These are phyloP conservation scores for Columba guinea DNA, from an alignment of 2,797 vertebrate genomes.

Conservation along the genomic window DNA sequence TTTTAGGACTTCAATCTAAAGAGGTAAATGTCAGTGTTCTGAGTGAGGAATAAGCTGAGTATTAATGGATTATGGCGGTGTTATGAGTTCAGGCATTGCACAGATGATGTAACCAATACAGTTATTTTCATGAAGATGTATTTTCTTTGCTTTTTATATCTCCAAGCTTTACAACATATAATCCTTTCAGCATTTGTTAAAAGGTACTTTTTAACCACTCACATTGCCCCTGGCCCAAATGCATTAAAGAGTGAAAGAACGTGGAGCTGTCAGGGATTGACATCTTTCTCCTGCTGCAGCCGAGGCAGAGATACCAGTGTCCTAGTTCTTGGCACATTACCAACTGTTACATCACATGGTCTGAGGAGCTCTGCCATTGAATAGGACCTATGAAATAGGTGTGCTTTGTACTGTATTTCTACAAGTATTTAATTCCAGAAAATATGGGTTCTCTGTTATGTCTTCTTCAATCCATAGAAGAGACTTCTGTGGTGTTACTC, in stretches of 20 bases:
- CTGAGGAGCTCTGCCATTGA: neutral
- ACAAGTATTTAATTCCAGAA: neutral
- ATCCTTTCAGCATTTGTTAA: conserved; percentile 18
- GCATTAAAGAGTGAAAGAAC: conserved; percentile 35
- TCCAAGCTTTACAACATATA: neutral
- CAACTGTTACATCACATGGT: neutral
- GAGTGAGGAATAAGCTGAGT: neutral
- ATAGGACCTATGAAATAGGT: neutral
- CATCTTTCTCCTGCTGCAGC: neutral
- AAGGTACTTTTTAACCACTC: conserved; percentile 4
- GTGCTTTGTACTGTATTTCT: neutral
- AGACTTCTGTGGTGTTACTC: neutral
- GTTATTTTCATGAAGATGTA: conserved; percentile 5
- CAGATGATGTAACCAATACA: conserved; percentile 16
- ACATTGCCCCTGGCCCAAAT: conserved; percentile 6
- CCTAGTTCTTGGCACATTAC: neutral
- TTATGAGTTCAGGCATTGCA: neutral
- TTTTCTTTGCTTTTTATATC: neutral
- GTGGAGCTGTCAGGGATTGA: neutral
- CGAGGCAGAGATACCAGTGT: neutral
- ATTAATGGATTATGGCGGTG: neutral
- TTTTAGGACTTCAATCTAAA: neutral
- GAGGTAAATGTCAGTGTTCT: neutral
- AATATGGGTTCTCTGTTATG: neutral
- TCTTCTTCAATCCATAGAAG: neutral